Percentiles rank a stretch among this genome's conserved stretches.
phyloP scores from a whole-genome alignment of 2,113 vertebrate genomes.

The Amphiprion ocellaris region DNA sequence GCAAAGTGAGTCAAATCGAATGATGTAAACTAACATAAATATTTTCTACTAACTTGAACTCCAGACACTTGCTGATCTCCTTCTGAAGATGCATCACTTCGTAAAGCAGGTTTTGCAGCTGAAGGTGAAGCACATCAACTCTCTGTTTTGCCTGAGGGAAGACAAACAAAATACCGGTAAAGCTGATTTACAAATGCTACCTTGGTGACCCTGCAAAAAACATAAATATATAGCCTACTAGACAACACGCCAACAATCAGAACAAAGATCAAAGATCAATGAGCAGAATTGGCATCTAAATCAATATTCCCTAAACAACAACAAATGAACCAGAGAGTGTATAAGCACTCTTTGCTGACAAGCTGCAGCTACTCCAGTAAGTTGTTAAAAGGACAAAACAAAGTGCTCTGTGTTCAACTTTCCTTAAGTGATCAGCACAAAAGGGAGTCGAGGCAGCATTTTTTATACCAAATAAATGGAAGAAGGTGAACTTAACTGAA shows the following conservation, averaged over 20 bases:
- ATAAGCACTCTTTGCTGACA: slow-evolving; percentile 17
- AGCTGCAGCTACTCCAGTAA: slow-evolving; percentile 16
- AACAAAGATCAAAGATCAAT: slow-evolving; percentile 2
- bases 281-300: not conserved
- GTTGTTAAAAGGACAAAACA: slow-evolving; percentile 22
- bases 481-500: not conserved
- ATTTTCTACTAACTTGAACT: slow-evolving; percentile 93
- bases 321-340: not conserved
- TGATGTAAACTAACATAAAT: not conserved
- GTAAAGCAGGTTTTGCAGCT: slow-evolving; percentile 97
- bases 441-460: slow-evolving; percentile 2
- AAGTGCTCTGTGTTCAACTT: slow-evolving; percentile 15
- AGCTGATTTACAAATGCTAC: not conserved
- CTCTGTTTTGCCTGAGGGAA: slow-evolving; percentile 92
- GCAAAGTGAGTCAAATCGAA: not conserved
- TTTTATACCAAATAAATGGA: slow-evolving; percentile 14
- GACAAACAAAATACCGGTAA: not conserved
- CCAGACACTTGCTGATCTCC: slow-evolving; percentile 98
- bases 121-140: slow-evolving; percentile 95
- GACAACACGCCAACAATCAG: not conserved
- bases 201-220: too few species aligned
- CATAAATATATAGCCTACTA: not conserved
- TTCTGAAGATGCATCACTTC: slow-evolving; percentile 99
- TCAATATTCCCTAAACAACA: not conserved
- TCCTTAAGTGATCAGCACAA: slow-evolving; percentile 45